A percentile compares a stretch with the other conserved stretches of the same genome.
phyloP scores from a whole-genome alignment of 2,797 vertebrate species.

The Malurus leucopterus region DNA sequence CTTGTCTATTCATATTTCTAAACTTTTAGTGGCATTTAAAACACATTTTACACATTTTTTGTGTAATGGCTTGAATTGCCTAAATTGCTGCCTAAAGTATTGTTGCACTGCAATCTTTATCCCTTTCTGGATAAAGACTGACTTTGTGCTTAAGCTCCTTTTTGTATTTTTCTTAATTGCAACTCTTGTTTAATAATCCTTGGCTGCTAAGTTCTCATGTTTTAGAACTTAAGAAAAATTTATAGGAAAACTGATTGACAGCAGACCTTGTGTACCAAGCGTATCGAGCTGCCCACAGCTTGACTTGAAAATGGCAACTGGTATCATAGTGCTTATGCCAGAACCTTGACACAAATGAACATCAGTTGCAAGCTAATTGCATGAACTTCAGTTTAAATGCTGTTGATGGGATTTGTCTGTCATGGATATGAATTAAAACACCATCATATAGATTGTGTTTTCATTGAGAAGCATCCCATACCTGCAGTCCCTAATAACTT shows the following conservation, averaged over 20 bases:
- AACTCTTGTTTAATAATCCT: background rate
- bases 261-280: background rate
- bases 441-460: background rate
- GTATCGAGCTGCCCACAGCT: background rate
- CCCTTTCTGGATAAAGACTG: constrained; percentile 7
- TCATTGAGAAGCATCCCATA: background rate
- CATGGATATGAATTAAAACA: background rate
- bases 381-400: background rate
- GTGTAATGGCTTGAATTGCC: background rate
- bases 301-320: constrained; percentile 12
- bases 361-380: background rate
- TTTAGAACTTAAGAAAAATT: background rate
- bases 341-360: background rate
- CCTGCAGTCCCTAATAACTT: background rate
- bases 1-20: constrained; percentile 48
- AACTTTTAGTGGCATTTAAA: constrained; percentile 44
- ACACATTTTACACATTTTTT: constrained; percentile 45
- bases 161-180: constrained; percentile 19
- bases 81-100: background rate
- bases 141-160: constrained; percentile 31
- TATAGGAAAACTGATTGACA: background rate
- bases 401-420: background rate
- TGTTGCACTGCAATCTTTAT: background rate
- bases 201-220: background rate
- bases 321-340: background rate